Percentiles rank a stretch among this genome's conserved stretches.
phyloP scores from a whole-genome alignment of 1,140 invertebrate genomes.

The Zaprionus lachaisei region DNA sequence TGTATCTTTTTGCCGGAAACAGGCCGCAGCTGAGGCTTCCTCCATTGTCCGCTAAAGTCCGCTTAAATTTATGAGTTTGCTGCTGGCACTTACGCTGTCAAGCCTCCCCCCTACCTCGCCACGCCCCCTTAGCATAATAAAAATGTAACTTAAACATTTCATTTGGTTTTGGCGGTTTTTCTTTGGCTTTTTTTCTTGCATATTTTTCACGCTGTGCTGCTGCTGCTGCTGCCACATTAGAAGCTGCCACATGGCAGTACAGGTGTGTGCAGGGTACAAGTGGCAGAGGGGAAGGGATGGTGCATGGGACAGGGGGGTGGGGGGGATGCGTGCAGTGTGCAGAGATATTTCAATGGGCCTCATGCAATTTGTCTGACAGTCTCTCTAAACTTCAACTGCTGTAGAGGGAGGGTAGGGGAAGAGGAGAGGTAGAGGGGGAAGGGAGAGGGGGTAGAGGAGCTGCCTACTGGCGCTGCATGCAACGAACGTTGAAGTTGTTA shows the following conservation, averaged over 20 bases:
- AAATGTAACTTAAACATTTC: slow-evolving; percentile 70
- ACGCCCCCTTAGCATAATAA: slow-evolving; percentile 47
- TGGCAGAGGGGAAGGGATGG: neutral
- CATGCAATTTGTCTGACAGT: slow-evolving; percentile 69
- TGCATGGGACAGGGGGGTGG: neutral
- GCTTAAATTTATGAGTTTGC: slow-evolving; percentile 63
- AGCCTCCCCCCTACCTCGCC: slow-evolving; percentile 2
- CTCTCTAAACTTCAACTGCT: slow-evolving; percentile 11
- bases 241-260: slow-evolving; percentile 11
- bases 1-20: slow-evolving; percentile 32
- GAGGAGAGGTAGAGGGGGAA: too few species aligned
- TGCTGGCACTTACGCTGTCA: neutral
- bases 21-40: slow-evolving; percentile 18
- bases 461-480: slow-evolving; percentile 51
- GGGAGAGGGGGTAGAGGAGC: neutral
- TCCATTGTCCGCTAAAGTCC: slow-evolving; percentile 38
- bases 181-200: slow-evolving; percentile 24
- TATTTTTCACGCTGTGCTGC: slow-evolving; percentile 57
- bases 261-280: neutral
- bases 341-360: slow-evolving; percentile 55
- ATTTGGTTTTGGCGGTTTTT: slow-evolving; percentile 62
- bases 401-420: neutral
- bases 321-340: neutral
- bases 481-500: slow-evolving; percentile 82
- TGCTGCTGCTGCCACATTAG: slow-evolving; percentile 45